Evolutionary conservation across 2,888 invertebrate species (phyloP).

Genomic region (Leptarthrus brevirostris): DNA sequence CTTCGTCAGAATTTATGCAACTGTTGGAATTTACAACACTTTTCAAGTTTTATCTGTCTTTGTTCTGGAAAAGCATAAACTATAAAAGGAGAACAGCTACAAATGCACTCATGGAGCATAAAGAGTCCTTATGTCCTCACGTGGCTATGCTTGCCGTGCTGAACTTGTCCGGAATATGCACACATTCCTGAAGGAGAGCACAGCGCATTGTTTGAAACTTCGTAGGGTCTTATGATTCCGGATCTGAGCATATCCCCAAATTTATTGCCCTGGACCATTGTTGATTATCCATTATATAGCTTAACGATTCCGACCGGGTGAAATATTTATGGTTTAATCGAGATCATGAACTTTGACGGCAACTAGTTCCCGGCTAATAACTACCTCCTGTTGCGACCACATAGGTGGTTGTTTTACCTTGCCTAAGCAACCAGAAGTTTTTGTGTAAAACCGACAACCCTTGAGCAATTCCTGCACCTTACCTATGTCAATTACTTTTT

Average conservation of each 20-base stretch:
- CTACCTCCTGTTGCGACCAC: too few relatives aligned
- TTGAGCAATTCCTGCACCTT: conserved; percentile 5
- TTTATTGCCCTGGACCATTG: conserved; percentile 35
- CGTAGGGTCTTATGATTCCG: neutral
- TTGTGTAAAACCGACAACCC: neutral
- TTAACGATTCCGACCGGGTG: conserved; percentile 29
- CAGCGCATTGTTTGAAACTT: conserved; percentile 4
- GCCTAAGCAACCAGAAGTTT: neutral
- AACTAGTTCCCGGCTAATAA: neutral
- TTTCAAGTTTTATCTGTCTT: conserved; percentile 39
- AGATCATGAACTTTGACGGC: conserved; percentile 23
- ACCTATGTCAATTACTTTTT: conserved; percentile 19
- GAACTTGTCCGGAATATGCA: neutral
- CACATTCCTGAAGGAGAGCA: conserved; percentile 6
- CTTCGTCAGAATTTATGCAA: conserved; percentile 40
- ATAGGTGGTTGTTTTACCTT: too few relatives aligned
- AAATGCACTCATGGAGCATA: conserved; percentile 28
- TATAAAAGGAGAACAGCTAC: conserved; percentile 2
- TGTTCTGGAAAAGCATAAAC: conserved; percentile 26
- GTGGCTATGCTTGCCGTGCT: neutral
- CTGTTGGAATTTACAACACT: conserved; percentile 39
- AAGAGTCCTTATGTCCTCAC: conserved; percentile 33
- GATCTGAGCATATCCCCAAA: conserved; percentile 20
- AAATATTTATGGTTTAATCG: conserved; percentile 30
- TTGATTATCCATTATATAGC: conserved; percentile 40